phyloP scores from a whole-genome alignment of 1,140 invertebrate genomes.

The Drosophila arawakana region DNA sequence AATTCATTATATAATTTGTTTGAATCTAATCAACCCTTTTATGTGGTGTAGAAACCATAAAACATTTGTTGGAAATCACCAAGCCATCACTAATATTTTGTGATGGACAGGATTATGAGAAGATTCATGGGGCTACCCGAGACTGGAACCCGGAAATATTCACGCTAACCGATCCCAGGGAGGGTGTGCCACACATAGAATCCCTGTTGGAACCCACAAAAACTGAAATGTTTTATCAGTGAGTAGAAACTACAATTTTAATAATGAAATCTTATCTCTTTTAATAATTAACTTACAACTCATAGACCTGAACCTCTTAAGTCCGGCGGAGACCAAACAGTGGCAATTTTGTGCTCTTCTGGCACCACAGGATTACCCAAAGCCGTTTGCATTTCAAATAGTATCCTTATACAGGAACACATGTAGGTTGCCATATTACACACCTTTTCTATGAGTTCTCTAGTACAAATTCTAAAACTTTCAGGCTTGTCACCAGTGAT shows the following conservation, averaged over 20 bases:
- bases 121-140: constrained; percentile 54
- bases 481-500: constrained; percentile 63
- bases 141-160: constrained; percentile 67
- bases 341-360: constrained; percentile 86
- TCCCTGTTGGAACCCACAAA: constrained; percentile 60
- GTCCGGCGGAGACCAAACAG: constrained; percentile 65
- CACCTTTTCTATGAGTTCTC: neutral
- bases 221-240: constrained; percentile 70
- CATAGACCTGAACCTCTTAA: constrained; percentile 58
- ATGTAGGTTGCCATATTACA: constrained; percentile 37
- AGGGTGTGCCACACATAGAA: constrained; percentile 63
- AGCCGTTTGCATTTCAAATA: constrained; percentile 90
- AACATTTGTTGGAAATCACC: constrained; percentile 63
- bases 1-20: neutral
- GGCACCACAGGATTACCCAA: constrained; percentile 93
- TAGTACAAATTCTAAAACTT: neutral
- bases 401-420: constrained; percentile 55
- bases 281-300: neutral
- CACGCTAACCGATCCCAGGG: constrained; percentile 57
- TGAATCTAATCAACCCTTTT: neutral
- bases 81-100: constrained; percentile 73
- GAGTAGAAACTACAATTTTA: constrained; percentile 15
- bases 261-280: no score
- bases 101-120: constrained; percentile 67
- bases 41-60: constrained; percentile 48